Evolutionary conservation across 2,113 vertebrate species (phyloP).

Genomic region (Heptranchias perlo): DNA sequence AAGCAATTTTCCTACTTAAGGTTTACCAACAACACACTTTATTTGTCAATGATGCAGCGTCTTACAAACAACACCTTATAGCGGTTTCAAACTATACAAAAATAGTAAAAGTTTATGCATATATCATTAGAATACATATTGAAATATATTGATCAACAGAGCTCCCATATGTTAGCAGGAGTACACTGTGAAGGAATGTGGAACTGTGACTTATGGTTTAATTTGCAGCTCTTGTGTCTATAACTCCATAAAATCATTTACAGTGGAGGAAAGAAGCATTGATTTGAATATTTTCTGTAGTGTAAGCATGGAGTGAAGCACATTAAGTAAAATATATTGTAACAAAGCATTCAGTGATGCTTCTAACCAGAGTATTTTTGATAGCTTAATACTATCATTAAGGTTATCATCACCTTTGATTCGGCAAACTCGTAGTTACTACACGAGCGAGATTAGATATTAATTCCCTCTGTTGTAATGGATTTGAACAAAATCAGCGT

Average conservation of each 20-base stretch:
- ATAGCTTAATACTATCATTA: too few relatives aligned
- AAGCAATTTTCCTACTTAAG: neutral
- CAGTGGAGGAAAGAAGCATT: neutral
- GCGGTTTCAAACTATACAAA: conserved; percentile 12
- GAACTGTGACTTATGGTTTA: neutral
- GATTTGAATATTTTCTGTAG: neutral
- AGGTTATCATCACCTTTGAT: too few relatives aligned
- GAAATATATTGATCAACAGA: neutral
- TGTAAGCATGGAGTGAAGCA: conserved; percentile 11
- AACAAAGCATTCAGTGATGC: neutral
- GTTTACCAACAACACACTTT: neutral
- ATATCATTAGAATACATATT: conserved; percentile 7
- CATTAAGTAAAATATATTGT: neutral
- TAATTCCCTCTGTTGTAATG: neutral
- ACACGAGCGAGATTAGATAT: neutral
- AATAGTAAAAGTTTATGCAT: neutral
- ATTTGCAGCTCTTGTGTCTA: neutral
- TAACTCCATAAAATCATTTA: neutral
- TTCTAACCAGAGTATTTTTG: neutral
- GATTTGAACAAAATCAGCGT: neutral
- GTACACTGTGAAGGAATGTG: conserved; percentile 1
- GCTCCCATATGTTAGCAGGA: neutral
- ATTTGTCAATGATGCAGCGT: neutral
- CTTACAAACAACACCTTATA: neutral
- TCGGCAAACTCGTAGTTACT: neutral